Conservation (phyloP, 2,888 invertebrate species). For the Xestobium rufovillosum region DNA sequence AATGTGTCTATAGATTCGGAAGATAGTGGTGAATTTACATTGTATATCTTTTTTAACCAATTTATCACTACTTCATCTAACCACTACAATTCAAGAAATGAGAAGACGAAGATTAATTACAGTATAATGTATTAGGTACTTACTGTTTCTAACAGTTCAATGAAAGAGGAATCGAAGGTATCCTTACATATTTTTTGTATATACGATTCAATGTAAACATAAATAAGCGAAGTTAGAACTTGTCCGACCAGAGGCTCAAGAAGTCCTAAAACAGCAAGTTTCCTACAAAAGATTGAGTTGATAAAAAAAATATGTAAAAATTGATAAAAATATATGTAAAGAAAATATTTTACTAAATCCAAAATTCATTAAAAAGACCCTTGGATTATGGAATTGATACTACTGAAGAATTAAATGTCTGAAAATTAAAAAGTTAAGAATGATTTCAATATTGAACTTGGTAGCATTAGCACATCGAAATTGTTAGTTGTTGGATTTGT, state of each 20-base stretch:
- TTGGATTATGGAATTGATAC: too few species aligned
- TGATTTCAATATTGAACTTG: too few species aligned
- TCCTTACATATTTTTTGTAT: slow-evolving; percentile 81
- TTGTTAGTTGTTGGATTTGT: too few species aligned
- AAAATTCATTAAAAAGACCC: too few species aligned
- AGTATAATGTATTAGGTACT: slow-evolving; percentile 19
- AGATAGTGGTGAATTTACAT: slow-evolving; percentile 54
- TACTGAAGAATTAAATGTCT: too few species aligned
- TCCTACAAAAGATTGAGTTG: slow-evolving; percentile 38
- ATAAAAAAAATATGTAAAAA: too few species aligned
- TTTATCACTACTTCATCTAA: slow-evolving; percentile 75
- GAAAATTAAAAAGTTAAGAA: too few species aligned
- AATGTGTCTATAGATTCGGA: slow-evolving; percentile 57
- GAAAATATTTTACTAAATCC: too few species aligned
- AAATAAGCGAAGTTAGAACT: slow-evolving; percentile 75
- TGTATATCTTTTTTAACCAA: slow-evolving; percentile 80
- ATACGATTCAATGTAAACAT: slow-evolving; percentile 73
- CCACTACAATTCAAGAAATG: slow-evolving; percentile 61
- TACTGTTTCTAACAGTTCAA: slow-evolving; percentile 67
- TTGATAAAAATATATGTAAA: not conserved
- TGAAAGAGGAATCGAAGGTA: slow-evolving; percentile 76
- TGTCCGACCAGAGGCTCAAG: slow-evolving; percentile 80
- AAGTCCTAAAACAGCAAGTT: slow-evolving; percentile 66
- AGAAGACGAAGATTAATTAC: too few species aligned
- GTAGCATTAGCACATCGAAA: too few species aligned